Conservation (phyloP, 1,140 invertebrate genomes). For the Dermatophagoides farinae region DNA sequence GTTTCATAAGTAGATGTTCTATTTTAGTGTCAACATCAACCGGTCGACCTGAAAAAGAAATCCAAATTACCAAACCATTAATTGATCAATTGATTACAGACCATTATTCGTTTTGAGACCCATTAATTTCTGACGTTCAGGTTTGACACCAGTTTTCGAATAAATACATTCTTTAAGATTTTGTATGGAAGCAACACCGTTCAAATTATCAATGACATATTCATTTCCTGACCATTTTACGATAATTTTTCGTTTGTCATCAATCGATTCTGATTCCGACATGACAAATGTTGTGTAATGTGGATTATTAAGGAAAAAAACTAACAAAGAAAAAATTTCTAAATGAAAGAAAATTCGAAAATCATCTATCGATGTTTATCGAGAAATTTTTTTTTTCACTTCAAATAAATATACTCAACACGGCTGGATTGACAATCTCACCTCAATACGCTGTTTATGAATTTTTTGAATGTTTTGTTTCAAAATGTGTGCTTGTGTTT, state of each 20-base stretch:
- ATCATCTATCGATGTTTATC: too few species aligned
- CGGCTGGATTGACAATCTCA: too few species aligned
- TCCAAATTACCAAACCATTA: constrained; percentile 34
- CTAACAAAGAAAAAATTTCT: too few species aligned
- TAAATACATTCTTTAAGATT: constrained; percentile 57
- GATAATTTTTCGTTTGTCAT: not conserved
- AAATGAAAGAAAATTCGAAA: too few species aligned
- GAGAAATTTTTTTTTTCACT: too few species aligned
- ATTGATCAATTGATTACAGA: not conserved
- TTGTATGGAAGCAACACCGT: constrained; percentile 40
- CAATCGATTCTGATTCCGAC: not conserved
- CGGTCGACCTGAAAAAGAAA: constrained; percentile 16
- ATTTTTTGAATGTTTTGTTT: too few species aligned
- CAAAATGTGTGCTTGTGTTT: too few species aligned
- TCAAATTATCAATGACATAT: constrained; percentile 43
- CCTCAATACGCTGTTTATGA: too few species aligned
- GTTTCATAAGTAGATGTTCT: constrained; percentile 14
- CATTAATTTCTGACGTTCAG: constrained; percentile 72
- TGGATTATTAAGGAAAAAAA: too few species aligned
- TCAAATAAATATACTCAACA: too few species aligned
- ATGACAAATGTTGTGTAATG: too few species aligned
- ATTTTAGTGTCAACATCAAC: constrained; percentile 17
- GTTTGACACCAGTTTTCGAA: constrained; percentile 57
- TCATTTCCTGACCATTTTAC: constrained; percentile 82
- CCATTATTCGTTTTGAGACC: constrained; percentile 44